Base-by-base conservation (phyloP, 1,140 invertebrate genomes). In the Caenorhabditis inopinata region DNA sequence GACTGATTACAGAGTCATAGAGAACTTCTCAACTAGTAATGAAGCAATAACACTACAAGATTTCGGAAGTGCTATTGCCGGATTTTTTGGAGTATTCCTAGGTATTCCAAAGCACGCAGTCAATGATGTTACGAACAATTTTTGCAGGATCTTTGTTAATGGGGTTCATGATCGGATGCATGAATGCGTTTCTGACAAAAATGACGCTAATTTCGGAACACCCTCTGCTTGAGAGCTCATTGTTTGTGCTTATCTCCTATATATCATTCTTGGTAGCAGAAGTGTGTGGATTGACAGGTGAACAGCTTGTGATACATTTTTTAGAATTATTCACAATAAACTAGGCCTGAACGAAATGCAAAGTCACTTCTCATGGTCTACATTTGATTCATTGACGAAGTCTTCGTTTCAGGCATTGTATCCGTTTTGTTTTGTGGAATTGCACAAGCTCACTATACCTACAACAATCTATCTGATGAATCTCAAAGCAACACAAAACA, bases 371-470 rank as follows among this genome's bases (percentile, higher is more conserved):
- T n/a, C n/a, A n/a, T n/a, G n/a, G n/a, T n/a, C n/a, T n/a, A n/a
- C n/a, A n/a, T n/a, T n/a, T n/a, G n/a, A n/a, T n/a, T n/a, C n/a
- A n/a, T n/a, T n/a, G n/a, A n/a, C 35, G 11, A 82, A 14, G 27
- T 5, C 12, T 62, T 38, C 73, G n/a, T 89, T 91, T 47, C 89
- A 94, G 94, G 94, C 74, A 94, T 96, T 38, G 95, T 97, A 16
- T 94, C 96, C 80, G 96, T 98, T 0, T 89, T 99, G 62, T 98
- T 98, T 89, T 98, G 96, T 91, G 96, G 96, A 27, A 98, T 99
- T 84, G 97, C 95, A 86, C 97, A 99, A 90, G 97, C 97, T 46
- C 97, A 99, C 91, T 99, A 99, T 88, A 99, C 97, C 0, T 98
- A 95, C 90, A 98, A 98, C 90, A 98, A 98, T 90, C 90, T 98